Evolutionary conservation across 35 echinoderm and acorn worm species (phyloP), one percentile per base, ranked within the genome.

Genomic region (Ophioderma brevispina): DNA sequence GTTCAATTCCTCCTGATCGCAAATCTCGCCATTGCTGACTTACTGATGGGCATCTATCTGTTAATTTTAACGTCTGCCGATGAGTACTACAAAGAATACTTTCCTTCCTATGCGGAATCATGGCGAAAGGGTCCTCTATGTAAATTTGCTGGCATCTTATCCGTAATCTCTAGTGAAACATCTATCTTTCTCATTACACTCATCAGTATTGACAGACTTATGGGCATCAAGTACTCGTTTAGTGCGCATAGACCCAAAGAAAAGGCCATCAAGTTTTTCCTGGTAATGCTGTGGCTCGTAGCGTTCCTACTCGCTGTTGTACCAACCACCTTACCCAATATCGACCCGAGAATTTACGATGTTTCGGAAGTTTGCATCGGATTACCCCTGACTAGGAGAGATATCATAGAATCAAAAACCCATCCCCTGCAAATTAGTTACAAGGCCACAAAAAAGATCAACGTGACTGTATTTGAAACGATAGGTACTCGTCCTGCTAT

Each of bases 351-450:
- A 4, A 70, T 70, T 25, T 70, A 70, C 23, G 59, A 18, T 25
- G 59, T 70, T 3, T 70, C 59, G 1, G 59, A 70, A 70, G 28
- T 70, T 21, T 96, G 94, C 36, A 35, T 96, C 1, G 94, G 90
- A 11, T 42, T 96, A 30, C 94, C 94, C 33, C 35, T 96, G 41
- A 46, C 5, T 46, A 46, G 41, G 17, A 46, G 41, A 46, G 41
- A 8, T 46, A 17, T 8, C 5, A 8, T 46, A 4, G 17, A 17
- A 2, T 70, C 59, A 70, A 25, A 2, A 25, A 4, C n/a, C 3
- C n/a, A 18, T 25, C 28, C 1, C 1, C 59, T 25, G 4, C 15
- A 8, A 25, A 70, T 70, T 6, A 70, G 28, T 70, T 30, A 70
- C 15, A 70, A 46, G 17, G 41, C 41, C 23, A 13, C 15, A 8